These are phyloP conservation scores for Drosophila guanche DNA, from an alignment of 1,140 invertebrate genomes.

Conservation along the genomic window DNA sequence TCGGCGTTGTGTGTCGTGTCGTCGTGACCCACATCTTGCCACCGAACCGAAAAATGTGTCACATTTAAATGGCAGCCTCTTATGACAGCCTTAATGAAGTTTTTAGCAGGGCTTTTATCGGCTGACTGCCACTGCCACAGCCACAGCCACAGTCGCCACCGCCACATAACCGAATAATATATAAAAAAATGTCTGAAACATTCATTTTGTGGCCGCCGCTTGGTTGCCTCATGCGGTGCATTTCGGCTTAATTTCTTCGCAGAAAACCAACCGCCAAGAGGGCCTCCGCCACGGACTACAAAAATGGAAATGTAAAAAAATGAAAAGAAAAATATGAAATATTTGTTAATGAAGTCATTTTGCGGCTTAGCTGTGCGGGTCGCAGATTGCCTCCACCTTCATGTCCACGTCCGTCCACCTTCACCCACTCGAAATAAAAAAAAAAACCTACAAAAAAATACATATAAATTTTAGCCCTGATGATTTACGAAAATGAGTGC, in stretches of 20 bases:
- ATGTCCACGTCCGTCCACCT: background rate
- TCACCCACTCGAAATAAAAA: slow-evolving; percentile 40
- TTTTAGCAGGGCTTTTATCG: slow-evolving; percentile 75
- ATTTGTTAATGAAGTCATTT: slow-evolving; percentile 80
- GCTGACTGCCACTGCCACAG: slow-evolving; percentile 45
- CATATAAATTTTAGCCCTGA: slow-evolving; percentile 39
- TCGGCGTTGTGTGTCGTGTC: background rate
- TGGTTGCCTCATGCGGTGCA: slow-evolving; percentile 54
- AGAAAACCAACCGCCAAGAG: slow-evolving; percentile 43
- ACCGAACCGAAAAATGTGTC: slow-evolving; percentile 51
- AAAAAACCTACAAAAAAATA: slow-evolving; percentile 26
- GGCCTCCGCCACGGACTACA: slow-evolving; percentile 5
- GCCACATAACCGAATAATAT: slow-evolving; percentile 42
- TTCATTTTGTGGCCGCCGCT: slow-evolving; percentile 18
- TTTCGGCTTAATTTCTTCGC: slow-evolving; percentile 77
- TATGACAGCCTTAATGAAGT: slow-evolving; percentile 68
- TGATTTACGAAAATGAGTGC: slow-evolving; percentile 31
- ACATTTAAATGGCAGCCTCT: slow-evolving; percentile 60
- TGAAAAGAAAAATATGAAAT: slow-evolving; percentile 60
- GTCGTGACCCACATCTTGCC: slow-evolving; percentile 47
- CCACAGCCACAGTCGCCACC: slow-evolving; percentile 4
- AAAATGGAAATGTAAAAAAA: slow-evolving; percentile 23
- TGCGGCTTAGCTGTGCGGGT: slow-evolving; percentile 65
- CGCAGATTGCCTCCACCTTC: slow-evolving; percentile 26
- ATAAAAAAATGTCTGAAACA: slow-evolving; percentile 50